Base-by-base conservation (phyloP, 2,797 vertebrate genomes). In the Telmatherina bonti region DNA sequence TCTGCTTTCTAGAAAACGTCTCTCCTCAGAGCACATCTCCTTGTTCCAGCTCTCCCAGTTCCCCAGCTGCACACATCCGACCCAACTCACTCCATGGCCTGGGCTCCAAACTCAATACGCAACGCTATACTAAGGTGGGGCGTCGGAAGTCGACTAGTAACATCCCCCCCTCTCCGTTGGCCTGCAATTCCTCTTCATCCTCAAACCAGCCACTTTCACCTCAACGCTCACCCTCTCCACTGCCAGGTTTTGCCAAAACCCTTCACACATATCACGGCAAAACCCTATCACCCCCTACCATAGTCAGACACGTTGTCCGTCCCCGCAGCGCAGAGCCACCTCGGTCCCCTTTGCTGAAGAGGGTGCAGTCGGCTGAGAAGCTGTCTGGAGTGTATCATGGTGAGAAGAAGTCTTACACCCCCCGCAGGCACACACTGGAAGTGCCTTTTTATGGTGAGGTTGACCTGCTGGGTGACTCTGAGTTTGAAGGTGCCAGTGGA, bases 91-190 rank as follows among this genome's bases (percentile, higher is more conserved):
- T 99, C 36, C 97, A 99, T 0, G 97, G 97, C 71, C 91, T 99
- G 71, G 95, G 95, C 0, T 94, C 97, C 72, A 99, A 99, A 84
- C 94, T 98, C 7, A 94, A 89, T 51, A 93, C 95, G 0, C 97
- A 96, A 0, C 96, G 96, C 68, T 96, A 94, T 87, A 91, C 89
- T 68, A 99, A 98, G 89, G 94, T 95, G 20, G 95, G 96, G 24
- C 96, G 97, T 7, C 95, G 98, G 58, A 99, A 99, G 88, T 99
- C 98, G 5, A 99, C 97, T 81, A 99, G 97, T 93, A 99, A 96
- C 91, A 99, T 99, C 79, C 98, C 98, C 0, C 97, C 97, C 0
- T 99, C 98, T 0, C 97, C 92, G 0, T 84, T 93, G 38, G 91
- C 97, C 2, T 92, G 99, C 78, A 97, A 96, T 79, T 96, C 96